phyloP scores from a whole-genome alignment of 1,140 invertebrate species.

The Cheumatopsyche charites region DNA sequence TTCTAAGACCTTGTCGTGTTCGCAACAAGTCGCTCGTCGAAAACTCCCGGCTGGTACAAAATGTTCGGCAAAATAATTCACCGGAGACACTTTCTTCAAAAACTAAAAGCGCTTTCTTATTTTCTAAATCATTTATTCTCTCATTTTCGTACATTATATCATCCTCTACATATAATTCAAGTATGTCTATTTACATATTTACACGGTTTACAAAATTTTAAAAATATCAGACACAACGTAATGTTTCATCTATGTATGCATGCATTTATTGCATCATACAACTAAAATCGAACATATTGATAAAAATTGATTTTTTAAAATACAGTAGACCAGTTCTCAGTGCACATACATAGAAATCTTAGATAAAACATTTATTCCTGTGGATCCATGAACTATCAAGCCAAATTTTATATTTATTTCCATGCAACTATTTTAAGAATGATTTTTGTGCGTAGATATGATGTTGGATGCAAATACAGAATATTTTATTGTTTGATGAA shows the following conservation, averaged over 20 bases:
- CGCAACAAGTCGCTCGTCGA: slow-evolving; percentile 24
- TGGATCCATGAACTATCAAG: no score
- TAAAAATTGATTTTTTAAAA: no score
- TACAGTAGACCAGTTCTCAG: no score
- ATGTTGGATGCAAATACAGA: not conserved
- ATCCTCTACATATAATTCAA: slow-evolving; percentile 32
- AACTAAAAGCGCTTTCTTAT: slow-evolving; percentile 5
- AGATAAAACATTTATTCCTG: no score
- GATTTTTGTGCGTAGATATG: slow-evolving; percentile 16
- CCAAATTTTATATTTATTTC: no score
- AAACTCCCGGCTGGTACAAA: not conserved
- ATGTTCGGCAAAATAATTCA: slow-evolving; percentile 8
- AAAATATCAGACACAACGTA: not conserved
- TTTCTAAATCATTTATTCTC: slow-evolving; percentile 38
- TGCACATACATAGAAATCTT: no score
- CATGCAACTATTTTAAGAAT: no score
- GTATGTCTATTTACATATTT: slow-evolving; percentile 35
- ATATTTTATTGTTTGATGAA: no score
- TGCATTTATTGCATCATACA: no score
- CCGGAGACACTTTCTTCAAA: not conserved
- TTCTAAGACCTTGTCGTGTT: slow-evolving; percentile 4
- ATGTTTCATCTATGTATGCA: no score
- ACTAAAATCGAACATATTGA: no score
- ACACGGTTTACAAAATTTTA: slow-evolving; percentile 22
- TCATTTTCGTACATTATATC: slow-evolving; percentile 35